Percentiles rank a stretch among this genome's conserved stretches.
Conservation (phyloP, 2,888 invertebrate species). For the Clunio marinus region DNA sequence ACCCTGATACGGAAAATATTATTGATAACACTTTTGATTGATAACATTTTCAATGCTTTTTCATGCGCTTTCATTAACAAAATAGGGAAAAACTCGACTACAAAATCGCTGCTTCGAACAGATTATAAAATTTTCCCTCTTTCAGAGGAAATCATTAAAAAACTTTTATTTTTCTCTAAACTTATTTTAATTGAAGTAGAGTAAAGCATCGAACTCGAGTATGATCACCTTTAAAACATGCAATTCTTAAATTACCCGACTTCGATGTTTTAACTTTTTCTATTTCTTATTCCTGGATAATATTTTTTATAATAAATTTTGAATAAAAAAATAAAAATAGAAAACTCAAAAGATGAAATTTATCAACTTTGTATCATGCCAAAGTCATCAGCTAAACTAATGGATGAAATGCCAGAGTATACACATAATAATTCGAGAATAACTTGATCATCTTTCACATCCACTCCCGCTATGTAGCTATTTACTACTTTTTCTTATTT, state of each 20-base stretch:
- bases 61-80: background rate
- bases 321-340: background rate
- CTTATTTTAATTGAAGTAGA: no score
- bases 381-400: background rate
- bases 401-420: background rate
- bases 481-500: conserved; percentile 16
- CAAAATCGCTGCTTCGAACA: background rate
- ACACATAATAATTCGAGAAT: background rate
- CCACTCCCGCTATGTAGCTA: no score
- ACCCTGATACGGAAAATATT: background rate
- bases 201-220: no score
- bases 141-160: conserved; percentile 10
- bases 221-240: no score
- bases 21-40: no score
- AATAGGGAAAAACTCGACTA: background rate
- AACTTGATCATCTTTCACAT: background rate
- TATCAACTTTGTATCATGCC: no score
- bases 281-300: no score
- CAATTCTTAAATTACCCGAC: no score
- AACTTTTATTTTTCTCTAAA: background rate
- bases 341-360: background rate
- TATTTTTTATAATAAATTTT: no score
- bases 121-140: conserved; percentile 5
- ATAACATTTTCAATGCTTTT: conserved; percentile 16
- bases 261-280: background rate